Percentiles rank a stretch among this genome's conserved stretches.
phyloP scores from a whole-genome alignment of 2,797 vertebrate species.

The Alcedo quadribrachys region DNA sequence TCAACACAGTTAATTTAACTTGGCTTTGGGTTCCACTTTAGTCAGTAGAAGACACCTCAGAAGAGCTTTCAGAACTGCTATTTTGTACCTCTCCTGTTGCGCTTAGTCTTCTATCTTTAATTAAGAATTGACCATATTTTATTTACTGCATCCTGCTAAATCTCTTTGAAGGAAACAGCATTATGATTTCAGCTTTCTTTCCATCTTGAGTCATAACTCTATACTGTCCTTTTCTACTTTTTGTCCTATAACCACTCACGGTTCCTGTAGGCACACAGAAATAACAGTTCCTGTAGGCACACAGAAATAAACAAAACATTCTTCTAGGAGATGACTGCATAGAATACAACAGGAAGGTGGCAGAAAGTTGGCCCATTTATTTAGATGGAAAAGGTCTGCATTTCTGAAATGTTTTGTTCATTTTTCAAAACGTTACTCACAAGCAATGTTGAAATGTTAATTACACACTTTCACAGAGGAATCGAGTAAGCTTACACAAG shows the following conservation, averaged over 20 bases:
- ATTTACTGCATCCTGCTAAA: background rate
- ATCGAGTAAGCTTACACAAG: background rate
- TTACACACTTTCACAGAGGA: background rate
- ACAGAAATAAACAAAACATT: background rate
- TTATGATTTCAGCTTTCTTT: background rate
- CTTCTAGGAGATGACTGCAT: background rate
- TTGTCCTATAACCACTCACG: background rate
- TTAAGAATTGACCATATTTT: background rate
- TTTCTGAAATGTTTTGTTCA: background rate
- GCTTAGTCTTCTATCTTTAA: background rate
- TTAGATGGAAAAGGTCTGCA: background rate
- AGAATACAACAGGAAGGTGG: background rate
- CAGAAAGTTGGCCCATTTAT: background rate
- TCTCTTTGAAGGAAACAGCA: background rate
- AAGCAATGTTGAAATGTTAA: background rate
- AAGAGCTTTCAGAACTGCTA: background rate
- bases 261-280: background rate
- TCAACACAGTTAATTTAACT: background rate
- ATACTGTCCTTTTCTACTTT: background rate
- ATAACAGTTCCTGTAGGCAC: background rate
- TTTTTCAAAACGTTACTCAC: background rate
- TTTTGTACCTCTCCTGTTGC: background rate
- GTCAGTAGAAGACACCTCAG: background rate
- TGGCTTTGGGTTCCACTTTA: background rate
- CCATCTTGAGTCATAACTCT: background rate